A percentile compares a stretch with the other conserved stretches of the same genome.
Conservation (phyloP, 92 coral and sea anemone genomes). For the Epizoanthus illoricatus region DNA sequence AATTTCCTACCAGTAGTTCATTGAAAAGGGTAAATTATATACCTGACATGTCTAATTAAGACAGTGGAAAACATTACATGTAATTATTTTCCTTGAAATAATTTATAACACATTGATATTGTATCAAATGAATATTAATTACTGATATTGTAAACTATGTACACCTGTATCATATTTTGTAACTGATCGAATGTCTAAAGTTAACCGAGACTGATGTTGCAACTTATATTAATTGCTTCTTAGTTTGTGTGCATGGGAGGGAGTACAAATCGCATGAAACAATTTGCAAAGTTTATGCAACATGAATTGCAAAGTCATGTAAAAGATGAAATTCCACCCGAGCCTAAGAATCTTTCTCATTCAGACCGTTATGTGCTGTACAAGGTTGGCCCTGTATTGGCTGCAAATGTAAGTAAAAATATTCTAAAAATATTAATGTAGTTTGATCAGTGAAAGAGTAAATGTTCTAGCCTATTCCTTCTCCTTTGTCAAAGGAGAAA, state of each 20-base stretch:
- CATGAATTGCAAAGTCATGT: slow-evolving; percentile 59
- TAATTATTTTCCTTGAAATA: no score
- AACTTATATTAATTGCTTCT: background rate
- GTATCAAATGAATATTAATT: no score
- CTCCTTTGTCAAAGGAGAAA: no score
- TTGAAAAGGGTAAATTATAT: no score
- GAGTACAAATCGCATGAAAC: slow-evolving; percentile 73
- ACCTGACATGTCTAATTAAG: no score
- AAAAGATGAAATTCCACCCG: slow-evolving; percentile 34
- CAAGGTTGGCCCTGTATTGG: slow-evolving; percentile 95
- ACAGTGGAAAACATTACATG: no score
- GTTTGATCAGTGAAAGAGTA: background rate
- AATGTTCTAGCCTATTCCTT: background rate
- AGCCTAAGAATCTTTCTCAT: slow-evolving; percentile 71
- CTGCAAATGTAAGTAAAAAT: slow-evolving; percentile 75
- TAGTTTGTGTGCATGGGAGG: slow-evolving; percentile 99
- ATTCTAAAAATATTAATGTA: no score
- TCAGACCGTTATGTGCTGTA: slow-evolving; percentile 96
- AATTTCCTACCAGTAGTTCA: no score
- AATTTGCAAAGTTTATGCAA: slow-evolving; percentile 81
- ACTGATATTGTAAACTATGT: background rate
- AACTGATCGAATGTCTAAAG: no score
- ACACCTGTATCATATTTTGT: background rate
- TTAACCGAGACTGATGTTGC: background rate
- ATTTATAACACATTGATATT: no score